Evolutionary conservation across 2,797 vertebrate genomes (phyloP).

Genomic region (Brachymystax lenok): DNA sequence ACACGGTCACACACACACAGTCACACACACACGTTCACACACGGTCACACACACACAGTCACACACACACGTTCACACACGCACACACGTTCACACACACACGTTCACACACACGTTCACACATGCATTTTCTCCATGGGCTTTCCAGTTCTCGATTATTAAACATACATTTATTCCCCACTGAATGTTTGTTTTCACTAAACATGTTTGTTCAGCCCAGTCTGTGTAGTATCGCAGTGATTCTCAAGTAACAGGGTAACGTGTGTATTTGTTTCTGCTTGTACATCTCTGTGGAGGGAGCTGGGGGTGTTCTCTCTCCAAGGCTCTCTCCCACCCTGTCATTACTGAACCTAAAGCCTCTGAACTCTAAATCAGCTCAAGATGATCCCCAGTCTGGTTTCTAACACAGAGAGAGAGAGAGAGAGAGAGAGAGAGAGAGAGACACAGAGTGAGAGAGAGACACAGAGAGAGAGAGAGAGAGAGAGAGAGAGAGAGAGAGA

Average conservation of each 20-base stretch:
- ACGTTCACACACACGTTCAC: not conserved
- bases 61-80: too few relatives aligned
- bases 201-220: conserved; percentile 70
- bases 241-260: conserved; percentile 51
- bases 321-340: conserved; percentile 64
- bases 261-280: conserved; percentile 32
- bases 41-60: conserved; percentile 21
- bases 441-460: too few relatives aligned
- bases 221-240: conserved; percentile 58
- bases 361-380: conserved; percentile 73
- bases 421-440: not conserved
- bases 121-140: conserved; percentile 48
- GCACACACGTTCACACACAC: too few relatives aligned
- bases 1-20: not conserved
- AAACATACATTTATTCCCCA: conserved; percentile 47
- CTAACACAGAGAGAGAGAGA: not conserved
- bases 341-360: conserved; percentile 70
- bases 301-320: conserved; percentile 23
- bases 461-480: not conserved
- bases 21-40: not conserved
- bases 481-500: too few relatives aligned
- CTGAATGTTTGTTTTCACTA: conserved; percentile 54
- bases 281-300: conserved; percentile 39
- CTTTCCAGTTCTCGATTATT: conserved; percentile 48
- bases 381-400: conserved; percentile 62